Conservation (phyloP, 2,797 vertebrate genomes). For the Gadopsis bispinosus region DNA sequence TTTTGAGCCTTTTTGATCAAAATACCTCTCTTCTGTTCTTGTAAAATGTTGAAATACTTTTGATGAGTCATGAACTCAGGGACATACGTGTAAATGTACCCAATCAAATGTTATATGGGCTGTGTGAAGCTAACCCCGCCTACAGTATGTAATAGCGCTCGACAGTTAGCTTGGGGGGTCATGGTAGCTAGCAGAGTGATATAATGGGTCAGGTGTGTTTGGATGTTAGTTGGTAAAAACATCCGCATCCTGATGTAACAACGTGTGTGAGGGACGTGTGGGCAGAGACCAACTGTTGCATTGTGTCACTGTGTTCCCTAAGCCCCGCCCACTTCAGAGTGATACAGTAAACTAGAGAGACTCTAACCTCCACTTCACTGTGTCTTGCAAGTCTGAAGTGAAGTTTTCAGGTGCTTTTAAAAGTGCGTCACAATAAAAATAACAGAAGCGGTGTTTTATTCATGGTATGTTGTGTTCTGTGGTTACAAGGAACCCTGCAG, state of each 20-base stretch:
- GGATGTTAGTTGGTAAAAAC: background rate
- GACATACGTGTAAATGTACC: background rate
- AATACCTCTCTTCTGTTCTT: background rate
- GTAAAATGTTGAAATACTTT: background rate
- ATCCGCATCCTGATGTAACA: background rate
- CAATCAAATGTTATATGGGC: background rate
- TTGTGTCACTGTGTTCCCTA: background rate
- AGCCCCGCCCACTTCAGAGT: background rate
- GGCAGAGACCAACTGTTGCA: background rate
- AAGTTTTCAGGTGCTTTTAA: constrained; percentile 11
- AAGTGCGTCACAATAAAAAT: constrained; percentile 37
- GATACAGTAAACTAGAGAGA: background rate
- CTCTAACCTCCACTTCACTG: background rate
- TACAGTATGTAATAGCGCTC: background rate
- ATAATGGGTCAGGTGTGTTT: background rate
- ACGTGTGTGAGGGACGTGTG: background rate
- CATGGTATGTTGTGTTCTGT: constrained; percentile 32
- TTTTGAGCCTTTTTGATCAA: background rate
- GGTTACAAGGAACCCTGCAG: constrained; percentile 44
- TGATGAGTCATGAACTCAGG: too few species aligned
- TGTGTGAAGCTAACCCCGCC: background rate
- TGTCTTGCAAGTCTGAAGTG: background rate
- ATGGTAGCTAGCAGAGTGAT: too few species aligned
- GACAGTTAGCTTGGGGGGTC: too few species aligned
- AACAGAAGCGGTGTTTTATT: constrained; percentile 44